These are phyloP conservation scores for Hyppa rectilinea DNA, from an alignment of 2,888 invertebrate species.

Conservation along the genomic window DNA sequence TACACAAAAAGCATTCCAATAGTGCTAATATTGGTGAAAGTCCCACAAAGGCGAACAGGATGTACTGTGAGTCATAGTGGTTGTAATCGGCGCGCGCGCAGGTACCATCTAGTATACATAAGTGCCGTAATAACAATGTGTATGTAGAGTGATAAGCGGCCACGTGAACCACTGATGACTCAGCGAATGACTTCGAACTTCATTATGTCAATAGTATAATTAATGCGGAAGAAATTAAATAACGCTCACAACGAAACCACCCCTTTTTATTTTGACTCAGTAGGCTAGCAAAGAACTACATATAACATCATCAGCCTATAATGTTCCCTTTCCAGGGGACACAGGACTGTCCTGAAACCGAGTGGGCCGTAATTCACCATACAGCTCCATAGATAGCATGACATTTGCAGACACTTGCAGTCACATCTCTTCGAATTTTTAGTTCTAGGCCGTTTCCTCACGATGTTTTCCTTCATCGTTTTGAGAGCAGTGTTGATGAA, in stretches of 20 bases:
- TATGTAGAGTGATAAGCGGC: conserved; percentile 82
- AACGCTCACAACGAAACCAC: conserved; percentile 5
- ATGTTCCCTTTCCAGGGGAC: too few species aligned
- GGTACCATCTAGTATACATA: conserved; percentile 82
- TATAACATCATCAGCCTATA: too few species aligned
- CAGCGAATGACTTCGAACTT: conserved; percentile 70
- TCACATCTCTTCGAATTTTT: too few species aligned
- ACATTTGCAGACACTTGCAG: too few species aligned
- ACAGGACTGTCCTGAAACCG: too few species aligned
- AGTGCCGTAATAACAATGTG: conserved; percentile 76
- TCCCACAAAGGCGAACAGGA: conserved; percentile 86
- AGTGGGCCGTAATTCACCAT: too few species aligned
- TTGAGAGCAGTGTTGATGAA: too few species aligned
- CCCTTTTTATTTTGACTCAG: background rate
- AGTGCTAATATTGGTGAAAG: conserved; percentile 82
- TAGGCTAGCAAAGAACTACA: background rate
- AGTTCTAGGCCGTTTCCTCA: too few species aligned
- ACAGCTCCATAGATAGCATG: too few species aligned
- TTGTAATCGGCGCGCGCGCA: conserved; percentile 85
- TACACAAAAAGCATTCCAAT: conserved; percentile 72
- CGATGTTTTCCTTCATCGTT: too few species aligned
- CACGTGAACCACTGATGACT: conserved; percentile 86
- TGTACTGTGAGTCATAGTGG: conserved; percentile 82
- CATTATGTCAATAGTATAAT: conserved; percentile 57
- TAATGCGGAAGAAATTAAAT: conserved; percentile 50